Base-by-base conservation (phyloP, 2,797 vertebrate genomes). In the Monodelphis domestica region DNA sequence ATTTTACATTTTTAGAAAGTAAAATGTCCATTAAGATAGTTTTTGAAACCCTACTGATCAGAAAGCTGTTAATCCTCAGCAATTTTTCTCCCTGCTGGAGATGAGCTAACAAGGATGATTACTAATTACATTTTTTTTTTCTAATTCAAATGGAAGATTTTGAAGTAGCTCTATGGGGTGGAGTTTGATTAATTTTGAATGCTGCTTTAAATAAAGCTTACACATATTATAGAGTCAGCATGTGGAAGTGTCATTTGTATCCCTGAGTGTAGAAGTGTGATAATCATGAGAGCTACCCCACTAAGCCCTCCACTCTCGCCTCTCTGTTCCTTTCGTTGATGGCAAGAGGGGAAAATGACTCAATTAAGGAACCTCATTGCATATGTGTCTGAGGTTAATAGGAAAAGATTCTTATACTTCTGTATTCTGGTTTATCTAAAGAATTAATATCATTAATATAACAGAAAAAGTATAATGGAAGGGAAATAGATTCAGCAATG, bases 131-230 rank as follows among this genome's bases (percentile, higher is more conserved):
- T 95, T 92, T 96, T 59, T 97, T n/a, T 95, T 96, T 53, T 24
- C 45, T 95, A 96, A 92, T 97, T 96, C 90, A 95, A 94, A 91
- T 89, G 63, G 63, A 59, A 94, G 55, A 57, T 90, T 59, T 45
- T 90, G 59, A 94, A 93, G 89, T 90, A 89, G 53, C n/a, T 95
- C 29, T 30, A 52, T 95, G 91, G 26, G 57, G 50, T 78, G 95
- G 90, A 88, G 54, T 95, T 52, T 70, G 91, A 91, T 94, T 63
- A 87, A 78, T 24, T 38, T 54, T 55, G 78, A 78, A 14, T 26
- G 12, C 54, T 52, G 26, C 55, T 90, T 54, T 56, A 50, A 12
- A 28, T 45, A 53, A 51, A 54, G 94, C 29, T 33, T 33, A 21
- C 12, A 1, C 7, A 0, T 55, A n/a, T 59, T 56, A 54, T 89